Evolutionary conservation across 2,113 vertebrate genomes (phyloP), one percentile per base, ranked within the genome.

Genomic region (Serilophus lunatus): DNA sequence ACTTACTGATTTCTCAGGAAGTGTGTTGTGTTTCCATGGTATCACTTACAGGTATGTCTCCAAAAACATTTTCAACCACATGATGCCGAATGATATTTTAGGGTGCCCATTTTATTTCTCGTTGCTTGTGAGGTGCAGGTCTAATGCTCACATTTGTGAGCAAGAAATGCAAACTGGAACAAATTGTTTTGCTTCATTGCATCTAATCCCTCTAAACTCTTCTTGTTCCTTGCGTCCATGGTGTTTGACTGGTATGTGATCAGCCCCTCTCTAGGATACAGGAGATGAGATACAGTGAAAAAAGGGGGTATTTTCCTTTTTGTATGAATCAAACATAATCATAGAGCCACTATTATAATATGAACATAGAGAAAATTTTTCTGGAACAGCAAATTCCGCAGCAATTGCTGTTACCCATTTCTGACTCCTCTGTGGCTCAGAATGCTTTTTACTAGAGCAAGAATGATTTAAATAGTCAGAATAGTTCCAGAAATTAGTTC

Each of bases 101-200:
- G 47, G 23, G 25, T 31, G 25, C 57, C 60, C 0, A 0, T 44
- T 57, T 53, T 78, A 6, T 6, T 25, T 5, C 26, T 17, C 7
- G 8, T 8, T 0, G 0, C 51, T 60, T 45, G 13, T 42, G 57
- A 56, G 63, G 35, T 22, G 3, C 38, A 7, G 42, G 19, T 36
- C 25, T 69, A 74, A 49, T 54, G 47, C 61, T 85, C 17, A 4
- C 15, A 8, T 59, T 50, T 20, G 9, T 40, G 56, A 90, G 56
- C 50, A 49, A 82, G 29, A 35, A 69, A 6, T 22, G 10, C 50
- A 47, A 51, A 45, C 3, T 18, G 47, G 15, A 90, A 60, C 74
- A 47, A 11, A 28, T 0, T 36, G 9, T 24, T 88, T 79, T 77
- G 72, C 76, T 92, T 86, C 70, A 25, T 31, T 93, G 45, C 83